Evolutionary conservation across 2,888 invertebrate genomes (phyloP), one percentile per base, ranked within the genome.

Genomic region (Eupithecia centaureata): DNA sequence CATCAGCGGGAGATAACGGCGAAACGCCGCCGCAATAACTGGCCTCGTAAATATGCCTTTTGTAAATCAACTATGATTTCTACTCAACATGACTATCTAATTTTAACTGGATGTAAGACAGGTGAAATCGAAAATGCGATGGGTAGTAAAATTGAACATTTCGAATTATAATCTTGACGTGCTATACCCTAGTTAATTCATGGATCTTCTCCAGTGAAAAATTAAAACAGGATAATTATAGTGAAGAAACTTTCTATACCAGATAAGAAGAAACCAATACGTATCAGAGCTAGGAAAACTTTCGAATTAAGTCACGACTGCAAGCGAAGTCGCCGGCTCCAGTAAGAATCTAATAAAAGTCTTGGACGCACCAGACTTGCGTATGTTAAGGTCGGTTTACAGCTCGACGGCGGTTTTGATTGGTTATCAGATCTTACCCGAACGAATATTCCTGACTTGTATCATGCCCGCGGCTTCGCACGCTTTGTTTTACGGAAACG

Each of bases 321-420:
- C 28, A 18, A 51, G 25, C 28, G 42, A 67, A 38, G 52, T 42
- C 30, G n/a, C 51, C 35, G 15, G 38, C 22, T 33, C 13, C 15
- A n/a, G 33, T n/a, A 28, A 38, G 56, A 88, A 88, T 85, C 85
- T 86, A 88, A 90, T 92, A 92, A 92, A 92, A 87, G 90, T 90
- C 91, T 81, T 83, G 80, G 83, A 84, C 82, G 83, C 85, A 83
- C 82, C 84, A 83, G 81, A 82, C 82, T 82, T 81, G 86, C 89
- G 86, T 91, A 91, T 90, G 87, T 91, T 86, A 88, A 81, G 64
- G 79, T 77, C 28, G 80, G 79, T 90, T 91, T 90, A 89, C 85
- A 77, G 83, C 80, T 76, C 70, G 81, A 79, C 78, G 65, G 56
- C 57, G 75, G 79, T 76, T 86, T 83, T 85, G 83, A 86, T 86